These are phyloP conservation scores for Galerucella nymphaeae DNA, from an alignment of 2,888 invertebrate species.

Conservation along the genomic window DNA sequence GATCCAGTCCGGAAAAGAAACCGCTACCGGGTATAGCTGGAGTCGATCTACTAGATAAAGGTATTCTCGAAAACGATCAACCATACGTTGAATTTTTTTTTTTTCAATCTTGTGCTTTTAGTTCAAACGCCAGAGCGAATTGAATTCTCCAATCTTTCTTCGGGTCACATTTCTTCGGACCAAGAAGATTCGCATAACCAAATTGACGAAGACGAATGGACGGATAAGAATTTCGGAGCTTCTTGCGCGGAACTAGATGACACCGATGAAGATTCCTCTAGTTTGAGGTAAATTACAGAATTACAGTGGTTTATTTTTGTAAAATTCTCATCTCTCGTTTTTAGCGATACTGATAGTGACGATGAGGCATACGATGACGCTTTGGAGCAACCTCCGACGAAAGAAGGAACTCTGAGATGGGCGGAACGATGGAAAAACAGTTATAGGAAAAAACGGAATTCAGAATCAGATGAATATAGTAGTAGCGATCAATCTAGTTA, in stretches of 20 bases:
- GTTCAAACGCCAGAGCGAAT: constrained; percentile 82
- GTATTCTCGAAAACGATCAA: constrained; percentile 33
- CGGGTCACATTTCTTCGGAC: constrained; percentile 68
- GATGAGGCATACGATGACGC: constrained; percentile 77
- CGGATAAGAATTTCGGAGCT: constrained; percentile 90
- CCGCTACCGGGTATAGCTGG: constrained; percentile 65
- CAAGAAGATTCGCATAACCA: constrained; percentile 76
- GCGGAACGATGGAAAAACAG: constrained; percentile 76
- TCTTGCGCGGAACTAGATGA: constrained; percentile 74
- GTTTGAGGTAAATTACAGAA: constrained; percentile 63
- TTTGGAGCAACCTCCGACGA: constrained; percentile 72
- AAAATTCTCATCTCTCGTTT: constrained; percentile 25
- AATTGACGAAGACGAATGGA: constrained; percentile 97
- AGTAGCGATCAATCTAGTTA: constrained; percentile 63
- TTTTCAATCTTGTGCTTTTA: constrained; percentile 38
- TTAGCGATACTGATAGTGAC: constrained; percentile 71
- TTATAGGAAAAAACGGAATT: constrained; percentile 62
- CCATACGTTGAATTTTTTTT: constrained; percentile 27
- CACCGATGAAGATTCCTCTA: constrained; percentile 70
- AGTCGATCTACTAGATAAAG: constrained; percentile 64
- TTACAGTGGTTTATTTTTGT: not conserved
- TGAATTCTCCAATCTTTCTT: constrained; percentile 81
- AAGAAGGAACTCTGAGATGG: constrained; percentile 75
- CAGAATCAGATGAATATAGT: constrained; percentile 61
- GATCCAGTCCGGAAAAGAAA: constrained; percentile 67